Conservation (phyloP, 1,140 invertebrate genomes). For the Pristionchus pacificus region DNA sequence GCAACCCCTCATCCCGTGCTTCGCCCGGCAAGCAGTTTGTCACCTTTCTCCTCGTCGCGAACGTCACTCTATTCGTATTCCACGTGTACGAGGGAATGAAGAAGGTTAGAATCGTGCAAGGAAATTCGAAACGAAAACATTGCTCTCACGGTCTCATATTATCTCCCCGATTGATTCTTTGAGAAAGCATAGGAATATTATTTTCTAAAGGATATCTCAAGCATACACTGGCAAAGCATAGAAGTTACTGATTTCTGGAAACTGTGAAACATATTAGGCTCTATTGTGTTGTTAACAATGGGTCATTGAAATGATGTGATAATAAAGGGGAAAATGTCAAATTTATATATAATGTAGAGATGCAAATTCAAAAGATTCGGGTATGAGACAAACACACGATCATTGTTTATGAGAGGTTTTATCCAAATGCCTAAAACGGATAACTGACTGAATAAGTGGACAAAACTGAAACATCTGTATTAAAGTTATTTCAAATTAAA, state of each 20-base stretch:
- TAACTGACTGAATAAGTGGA: too few species aligned
- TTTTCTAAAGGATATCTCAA: too few species aligned
- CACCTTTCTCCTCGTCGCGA: slow-evolving; percentile 54
- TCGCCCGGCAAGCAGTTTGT: slow-evolving; percentile 54
- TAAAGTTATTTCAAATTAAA: too few species aligned
- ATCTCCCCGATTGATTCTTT: slow-evolving; percentile 34
- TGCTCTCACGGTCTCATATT: slow-evolving; percentile 1
- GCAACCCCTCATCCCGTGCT: slow-evolving; percentile 15
- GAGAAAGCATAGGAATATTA: too few species aligned
- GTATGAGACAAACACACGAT: neutral
- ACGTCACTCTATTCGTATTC: slow-evolving; percentile 56
- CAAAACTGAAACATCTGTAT: too few species aligned
- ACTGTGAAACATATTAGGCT: too few species aligned
- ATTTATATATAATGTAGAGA: neutral
- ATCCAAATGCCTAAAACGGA: too few species aligned
- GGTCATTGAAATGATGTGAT: too few species aligned
- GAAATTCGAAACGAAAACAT: neutral
- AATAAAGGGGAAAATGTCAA: slow-evolving; percentile 17
- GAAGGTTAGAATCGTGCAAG: slow-evolving; percentile 12
- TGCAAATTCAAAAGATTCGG: neutral
- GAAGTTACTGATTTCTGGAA: too few species aligned
- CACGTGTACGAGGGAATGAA: slow-evolving; percentile 56
- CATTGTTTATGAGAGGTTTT: neutral
- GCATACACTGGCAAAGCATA: too few species aligned
- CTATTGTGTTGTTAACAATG: too few species aligned